Base-by-base conservation (phyloP, 1,140 invertebrate genomes). In the Pentalonia nigronervosa region DNA sequence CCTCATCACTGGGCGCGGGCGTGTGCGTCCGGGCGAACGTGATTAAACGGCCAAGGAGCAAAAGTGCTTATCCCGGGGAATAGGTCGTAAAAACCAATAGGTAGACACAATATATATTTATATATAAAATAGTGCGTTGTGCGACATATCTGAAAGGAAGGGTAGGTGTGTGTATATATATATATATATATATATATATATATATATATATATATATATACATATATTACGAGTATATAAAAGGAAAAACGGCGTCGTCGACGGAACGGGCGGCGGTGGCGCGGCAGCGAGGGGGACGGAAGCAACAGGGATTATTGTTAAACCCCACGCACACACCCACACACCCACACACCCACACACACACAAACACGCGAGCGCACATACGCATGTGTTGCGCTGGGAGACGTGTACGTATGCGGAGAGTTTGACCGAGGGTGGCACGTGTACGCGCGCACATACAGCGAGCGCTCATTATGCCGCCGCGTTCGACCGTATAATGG, bases 271-370 rank as follows among this genome's bases (percentile, higher is more conserved):
- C 21, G 30, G 25, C 21, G 30, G 60, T 23, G 90, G 25, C 25
- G 30, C 23, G 7, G 23, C 14, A 4, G n/a, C 25, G 30, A 25
- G 23, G 87, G 87, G 17, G 47, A 36, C 30, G 36, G 56, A 48
- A 76, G 90, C 90, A 91, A 91, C 90, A 91, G 90, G 91, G 91
- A 92, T 92, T 92, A 92, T 83, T 76, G 67, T 92, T 89, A 89
- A 89, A 41, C 48, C 50, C 50, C 25, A 34, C 25, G 56, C 48
- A 48, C 20, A 17, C 11, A 36, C 50, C 23, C 23, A 3, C 23
- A 56, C 25, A 25, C 14, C 2, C 25, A 14, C 14, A 23, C 14
- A 84, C n/a, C 14, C 48, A 50, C 48, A 20, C 48, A 20, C 48
- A 50, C 48, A 50, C 48, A 50, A 11, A 48, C 48, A 48, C 45